These are phyloP conservation scores for Drosophila miranda DNA, from an alignment of 1,140 invertebrate genomes.

Conservation along the genomic window DNA sequence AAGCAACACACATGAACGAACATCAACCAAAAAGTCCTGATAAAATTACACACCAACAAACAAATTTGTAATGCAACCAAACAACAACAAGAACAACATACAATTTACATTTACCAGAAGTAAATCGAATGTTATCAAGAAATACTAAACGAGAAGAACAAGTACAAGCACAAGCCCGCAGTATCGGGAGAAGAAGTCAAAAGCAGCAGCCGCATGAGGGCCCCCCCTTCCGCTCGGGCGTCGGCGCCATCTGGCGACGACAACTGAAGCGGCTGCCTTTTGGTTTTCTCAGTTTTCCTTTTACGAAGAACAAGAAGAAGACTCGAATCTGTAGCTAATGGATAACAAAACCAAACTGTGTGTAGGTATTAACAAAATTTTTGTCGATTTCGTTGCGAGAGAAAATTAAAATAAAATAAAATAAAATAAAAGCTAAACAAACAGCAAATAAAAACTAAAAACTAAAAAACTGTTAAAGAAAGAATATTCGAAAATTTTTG, in stretches of 20 bases:
- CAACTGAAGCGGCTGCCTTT: slow-evolving; percentile 36
- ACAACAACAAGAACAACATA: slow-evolving; percentile 69
- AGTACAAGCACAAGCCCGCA: slow-evolving; percentile 28
- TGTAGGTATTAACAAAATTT: slow-evolving; percentile 47
- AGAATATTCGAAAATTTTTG: slow-evolving; percentile 71
- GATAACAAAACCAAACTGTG: slow-evolving; percentile 34
- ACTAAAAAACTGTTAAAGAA: slow-evolving; percentile 52
- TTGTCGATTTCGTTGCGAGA: slow-evolving; percentile 73
- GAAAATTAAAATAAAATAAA: slow-evolving; percentile 34
- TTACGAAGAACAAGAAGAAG: slow-evolving; percentile 26
- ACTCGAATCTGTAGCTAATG: slow-evolving; percentile 49
- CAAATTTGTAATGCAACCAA: slow-evolving; percentile 74
- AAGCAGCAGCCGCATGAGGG: slow-evolving; percentile 20
- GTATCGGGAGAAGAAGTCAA: slow-evolving; percentile 16
- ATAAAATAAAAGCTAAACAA: slow-evolving; percentile 43
- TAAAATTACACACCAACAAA: slow-evolving; percentile 57
- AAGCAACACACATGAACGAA: slow-evolving; percentile 52
- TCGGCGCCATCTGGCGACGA: slow-evolving; percentile 47
- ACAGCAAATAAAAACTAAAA: slow-evolving; percentile 52
- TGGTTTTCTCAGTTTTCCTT: slow-evolving; percentile 40
- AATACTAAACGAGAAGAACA: slow-evolving; percentile 18
- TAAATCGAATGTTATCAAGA: slow-evolving; percentile 56
- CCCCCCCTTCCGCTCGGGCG: slow-evolving; percentile 8
- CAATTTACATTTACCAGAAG: slow-evolving; percentile 57
- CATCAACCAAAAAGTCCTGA: slow-evolving; percentile 51